Evolutionary conservation across 2,797 vertebrate genomes (phyloP).

Genomic region (Carcharodon carcharias): DNA sequence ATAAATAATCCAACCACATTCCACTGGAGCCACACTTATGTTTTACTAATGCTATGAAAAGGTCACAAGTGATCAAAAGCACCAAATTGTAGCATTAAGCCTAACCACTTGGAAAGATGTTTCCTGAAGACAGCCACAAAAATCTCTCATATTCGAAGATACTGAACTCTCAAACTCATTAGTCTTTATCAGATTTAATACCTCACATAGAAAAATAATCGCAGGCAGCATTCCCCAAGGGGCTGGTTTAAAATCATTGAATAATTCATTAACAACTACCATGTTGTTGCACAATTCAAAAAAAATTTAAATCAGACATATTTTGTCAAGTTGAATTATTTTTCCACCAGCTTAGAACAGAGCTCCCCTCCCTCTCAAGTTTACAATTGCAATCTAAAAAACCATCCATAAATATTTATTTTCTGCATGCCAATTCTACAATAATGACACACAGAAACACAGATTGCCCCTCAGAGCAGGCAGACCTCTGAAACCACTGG

Average conservation of each 20-base stretch:
- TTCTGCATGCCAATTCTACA: neutral
- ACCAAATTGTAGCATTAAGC: neutral
- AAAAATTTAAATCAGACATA: neutral
- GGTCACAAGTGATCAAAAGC: neutral
- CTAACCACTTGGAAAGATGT: neutral
- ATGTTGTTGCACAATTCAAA: neutral
- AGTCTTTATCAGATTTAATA: neutral
- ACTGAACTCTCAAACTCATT: constrained; percentile 20
- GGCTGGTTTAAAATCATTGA: neutral
- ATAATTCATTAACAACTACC: neutral
- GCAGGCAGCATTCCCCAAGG: neutral
- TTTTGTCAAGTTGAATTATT: neutral
- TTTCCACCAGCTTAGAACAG: neutral
- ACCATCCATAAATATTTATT: neutral
- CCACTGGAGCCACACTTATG: neutral
- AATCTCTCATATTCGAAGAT: neutral
- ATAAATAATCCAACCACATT: neutral
- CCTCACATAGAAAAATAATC: neutral
- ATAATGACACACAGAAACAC: neutral
- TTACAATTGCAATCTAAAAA: neutral
- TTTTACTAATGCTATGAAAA: neutral
- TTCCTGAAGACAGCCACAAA: constrained; percentile 8
- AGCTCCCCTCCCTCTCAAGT: neutral
- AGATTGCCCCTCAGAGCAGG: neutral
- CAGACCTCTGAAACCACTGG: neutral